Evolutionary conservation across 2,888 invertebrate genomes (phyloP).

Genomic region (Eupithecia dodoneata): DNA sequence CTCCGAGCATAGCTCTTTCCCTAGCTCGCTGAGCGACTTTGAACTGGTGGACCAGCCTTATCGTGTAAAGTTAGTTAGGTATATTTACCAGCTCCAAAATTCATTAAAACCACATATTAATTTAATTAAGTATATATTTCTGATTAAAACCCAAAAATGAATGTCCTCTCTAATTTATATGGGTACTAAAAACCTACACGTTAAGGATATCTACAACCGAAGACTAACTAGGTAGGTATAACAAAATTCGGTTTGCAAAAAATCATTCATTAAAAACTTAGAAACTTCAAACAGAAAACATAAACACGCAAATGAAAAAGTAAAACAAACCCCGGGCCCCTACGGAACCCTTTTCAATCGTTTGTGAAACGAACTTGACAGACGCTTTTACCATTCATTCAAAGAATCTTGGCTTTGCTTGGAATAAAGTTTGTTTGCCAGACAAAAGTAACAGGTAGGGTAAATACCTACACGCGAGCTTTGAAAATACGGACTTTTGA

Average conservation of each 20-base stretch:
- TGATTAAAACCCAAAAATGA: no score
- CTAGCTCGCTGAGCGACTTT: no score
- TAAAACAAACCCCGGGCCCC: not conserved
- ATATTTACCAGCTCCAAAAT: no score
- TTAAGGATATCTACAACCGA: no score
- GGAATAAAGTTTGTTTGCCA: slow-evolving; percentile 14
- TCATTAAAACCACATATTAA: no score
- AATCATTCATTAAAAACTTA: not conserved
- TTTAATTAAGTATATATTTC: no score
- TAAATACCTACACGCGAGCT: not conserved
- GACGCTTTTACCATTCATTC: slow-evolving; percentile 4
- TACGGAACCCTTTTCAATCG: slow-evolving; percentile 7
- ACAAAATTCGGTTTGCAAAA: not conserved
- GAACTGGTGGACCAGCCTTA: no score
- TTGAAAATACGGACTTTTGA: not conserved
- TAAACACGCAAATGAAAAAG: slow-evolving; percentile 6
- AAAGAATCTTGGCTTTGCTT: slow-evolving; percentile 13
- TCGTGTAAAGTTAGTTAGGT: no score
- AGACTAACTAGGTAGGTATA: no score
- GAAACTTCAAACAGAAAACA: not conserved
- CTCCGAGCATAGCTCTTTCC: no score
- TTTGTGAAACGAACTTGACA: slow-evolving; percentile 4
- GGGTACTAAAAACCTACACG: no score
- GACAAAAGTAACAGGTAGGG: slow-evolving; percentile 14
- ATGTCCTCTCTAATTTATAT: no score